Evolutionary conservation across 2,797 vertebrate genomes (phyloP).

Genomic region (Megaceryle alcyon): DNA sequence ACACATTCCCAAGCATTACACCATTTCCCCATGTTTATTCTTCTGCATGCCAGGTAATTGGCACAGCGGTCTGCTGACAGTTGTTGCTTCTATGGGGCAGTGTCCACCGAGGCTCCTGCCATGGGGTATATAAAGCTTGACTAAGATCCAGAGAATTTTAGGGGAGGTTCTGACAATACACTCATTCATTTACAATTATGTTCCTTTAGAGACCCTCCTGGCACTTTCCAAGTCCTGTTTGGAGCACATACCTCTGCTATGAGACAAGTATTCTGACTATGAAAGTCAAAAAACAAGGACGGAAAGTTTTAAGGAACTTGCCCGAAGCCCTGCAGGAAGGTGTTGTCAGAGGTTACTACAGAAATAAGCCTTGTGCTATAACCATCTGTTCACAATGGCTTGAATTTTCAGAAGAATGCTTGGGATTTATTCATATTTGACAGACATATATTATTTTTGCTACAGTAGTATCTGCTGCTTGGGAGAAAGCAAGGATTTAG

Average conservation of each 20-base stretch:
- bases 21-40: background rate
- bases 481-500: background rate
- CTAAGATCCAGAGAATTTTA: conserved; percentile 33
- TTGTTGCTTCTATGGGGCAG: background rate
- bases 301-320: background rate
- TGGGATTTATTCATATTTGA: background rate
- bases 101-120: background rate
- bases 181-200: conserved; percentile 24
- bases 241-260: conserved; percentile 18
- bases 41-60: background rate
- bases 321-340: background rate
- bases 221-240: conserved; percentile 27
- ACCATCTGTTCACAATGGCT: background rate
- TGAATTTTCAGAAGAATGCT: background rate
- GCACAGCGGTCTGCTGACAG: background rate
- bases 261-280: background rate
- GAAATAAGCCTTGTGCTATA: background rate
- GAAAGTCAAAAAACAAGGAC: conserved; percentile 17
- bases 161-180: conserved; percentile 49
- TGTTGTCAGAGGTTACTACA: background rate
- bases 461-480: background rate
- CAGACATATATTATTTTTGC: background rate
- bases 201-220: conserved; percentile 36
- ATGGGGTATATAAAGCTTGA: conserved; percentile 12
- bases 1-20: conserved; percentile 1